Percentiles rank a stretch among this genome's conserved stretches.
Evolutionary conservation across 2,113 vertebrate species (phyloP).

Genomic region (Prolemur simus): DNA sequence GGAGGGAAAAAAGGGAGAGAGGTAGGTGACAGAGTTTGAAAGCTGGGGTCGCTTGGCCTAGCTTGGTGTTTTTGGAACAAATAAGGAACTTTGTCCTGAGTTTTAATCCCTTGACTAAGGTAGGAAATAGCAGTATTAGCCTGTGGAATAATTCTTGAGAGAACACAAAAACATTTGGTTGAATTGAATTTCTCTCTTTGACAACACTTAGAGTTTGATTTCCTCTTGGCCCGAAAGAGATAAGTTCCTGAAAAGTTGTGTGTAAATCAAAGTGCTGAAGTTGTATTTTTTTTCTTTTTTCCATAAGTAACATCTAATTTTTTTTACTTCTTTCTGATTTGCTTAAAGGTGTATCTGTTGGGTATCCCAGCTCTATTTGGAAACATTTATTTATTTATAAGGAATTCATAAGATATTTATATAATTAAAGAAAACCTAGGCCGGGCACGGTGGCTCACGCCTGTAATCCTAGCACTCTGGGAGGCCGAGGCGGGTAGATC

Average conservation of each 20-base stretch:
- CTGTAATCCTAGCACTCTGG: too few relatives aligned
- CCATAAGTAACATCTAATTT: neutral
- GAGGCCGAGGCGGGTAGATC: too few relatives aligned
- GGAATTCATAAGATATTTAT: neutral
- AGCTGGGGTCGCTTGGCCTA: neutral
- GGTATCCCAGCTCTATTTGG: neutral
- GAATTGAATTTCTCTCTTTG: neutral
- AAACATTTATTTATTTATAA: neutral
- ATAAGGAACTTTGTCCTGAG: neutral
- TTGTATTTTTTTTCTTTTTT: constrained; percentile 16
- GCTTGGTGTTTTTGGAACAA: neutral
- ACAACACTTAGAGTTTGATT: neutral
- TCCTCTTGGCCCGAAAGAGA: neutral
- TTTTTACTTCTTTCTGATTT: neutral
- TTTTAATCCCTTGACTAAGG: neutral
- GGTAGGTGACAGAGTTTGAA: neutral
- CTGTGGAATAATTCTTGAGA: neutral
- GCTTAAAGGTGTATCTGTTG: neutral
- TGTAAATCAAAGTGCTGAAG: neutral
- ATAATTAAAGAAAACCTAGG: neutral
- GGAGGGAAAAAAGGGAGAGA: neutral
- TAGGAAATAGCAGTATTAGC: neutral
- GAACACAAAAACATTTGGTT: neutral
- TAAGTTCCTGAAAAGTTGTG: neutral
- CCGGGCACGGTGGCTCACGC: too few relatives aligned